Conservation (phyloP, 2,888 invertebrate genomes). For the Piscicola geometra region DNA sequence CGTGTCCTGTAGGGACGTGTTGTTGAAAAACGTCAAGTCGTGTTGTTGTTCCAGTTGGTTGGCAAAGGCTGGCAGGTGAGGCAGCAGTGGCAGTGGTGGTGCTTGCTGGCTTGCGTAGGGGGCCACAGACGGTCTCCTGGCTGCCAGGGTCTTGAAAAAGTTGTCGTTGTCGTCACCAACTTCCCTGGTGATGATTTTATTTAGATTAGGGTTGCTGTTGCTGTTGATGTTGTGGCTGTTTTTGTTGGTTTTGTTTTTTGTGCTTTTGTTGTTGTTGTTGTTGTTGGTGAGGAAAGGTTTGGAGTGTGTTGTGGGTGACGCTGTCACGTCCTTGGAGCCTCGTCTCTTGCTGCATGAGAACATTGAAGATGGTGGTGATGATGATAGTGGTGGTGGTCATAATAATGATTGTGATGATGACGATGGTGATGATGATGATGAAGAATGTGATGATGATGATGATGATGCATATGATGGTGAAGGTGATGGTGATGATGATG, state of each 20-base stretch:
- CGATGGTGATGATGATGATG: background rate
- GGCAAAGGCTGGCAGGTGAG: too few species aligned
- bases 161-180: background rate
- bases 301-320: background rate
- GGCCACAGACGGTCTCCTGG: background rate
- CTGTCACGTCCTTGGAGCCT: background rate
- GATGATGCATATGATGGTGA: background rate
- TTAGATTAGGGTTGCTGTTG: background rate
- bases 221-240: background rate
- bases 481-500: background rate
- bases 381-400: background rate
- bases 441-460: background rate
- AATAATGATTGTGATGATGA: background rate
- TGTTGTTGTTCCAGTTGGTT: too few species aligned
- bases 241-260: background rate
- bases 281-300: background rate
- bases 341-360: too few species aligned
- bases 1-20: too few species aligned
- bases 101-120: too few species aligned
- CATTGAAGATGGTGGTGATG: too few species aligned
- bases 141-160: background rate
- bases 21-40: too few species aligned
- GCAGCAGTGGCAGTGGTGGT: too few species aligned
- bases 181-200: too few species aligned
- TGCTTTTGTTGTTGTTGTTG: slow-evolving; percentile 5